These are phyloP conservation scores for Latrodectus hesperus DNA, from an alignment of 2,888 invertebrate genomes.

Conservation along the genomic window DNA sequence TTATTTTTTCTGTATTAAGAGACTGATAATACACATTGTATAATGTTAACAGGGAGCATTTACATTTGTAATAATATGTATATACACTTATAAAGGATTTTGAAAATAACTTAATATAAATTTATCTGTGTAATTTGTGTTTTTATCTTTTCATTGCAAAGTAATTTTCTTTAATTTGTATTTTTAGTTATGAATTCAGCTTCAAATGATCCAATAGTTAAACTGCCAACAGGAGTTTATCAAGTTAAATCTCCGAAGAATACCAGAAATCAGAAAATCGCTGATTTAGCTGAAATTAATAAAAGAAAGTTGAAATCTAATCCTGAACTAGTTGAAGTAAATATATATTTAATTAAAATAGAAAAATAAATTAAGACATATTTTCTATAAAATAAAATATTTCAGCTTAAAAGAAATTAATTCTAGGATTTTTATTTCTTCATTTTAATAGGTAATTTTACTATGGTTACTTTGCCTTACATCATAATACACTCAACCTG, in stretches of 20 bases:
- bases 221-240: slow-evolving; percentile 19
- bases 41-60: too few species aligned
- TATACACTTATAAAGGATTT: too few species aligned
- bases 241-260: slow-evolving; percentile 17
- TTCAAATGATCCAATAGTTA: slow-evolving; percentile 24
- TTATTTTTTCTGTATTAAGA: too few species aligned
- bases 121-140: neutral
- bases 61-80: too few species aligned
- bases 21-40: too few species aligned
- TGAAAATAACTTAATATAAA: too few species aligned
- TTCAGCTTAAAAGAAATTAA: neutral
- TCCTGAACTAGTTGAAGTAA: neutral
- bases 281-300: neutral
- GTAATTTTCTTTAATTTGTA: neutral
- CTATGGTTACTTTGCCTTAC: too few species aligned
- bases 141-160: neutral
- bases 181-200: slow-evolving; percentile 3
- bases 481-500: too few species aligned
- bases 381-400: neutral
- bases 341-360: neutral
- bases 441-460: too few species aligned
- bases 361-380: neutral
- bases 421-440: too few species aligned
- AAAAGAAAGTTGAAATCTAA: neutral
- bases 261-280: neutral